phyloP scores from a whole-genome alignment of 2,797 vertebrate species.

The Poeciliopsis gracilis region DNA sequence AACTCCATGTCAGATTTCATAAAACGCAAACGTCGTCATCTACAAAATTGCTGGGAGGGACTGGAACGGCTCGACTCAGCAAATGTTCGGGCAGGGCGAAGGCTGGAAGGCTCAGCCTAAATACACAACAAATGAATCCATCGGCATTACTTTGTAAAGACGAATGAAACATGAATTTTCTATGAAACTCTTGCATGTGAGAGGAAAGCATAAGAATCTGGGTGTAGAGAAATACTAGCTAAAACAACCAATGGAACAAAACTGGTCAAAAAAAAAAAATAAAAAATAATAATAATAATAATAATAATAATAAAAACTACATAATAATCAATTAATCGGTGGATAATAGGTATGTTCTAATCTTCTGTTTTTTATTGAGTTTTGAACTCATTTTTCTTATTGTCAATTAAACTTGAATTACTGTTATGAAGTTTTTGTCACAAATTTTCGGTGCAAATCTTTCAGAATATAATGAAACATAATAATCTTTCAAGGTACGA shows the following conservation, averaged over 20 bases:
- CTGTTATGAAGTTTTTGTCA: too few relatives aligned
- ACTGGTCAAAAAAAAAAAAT: neutral
- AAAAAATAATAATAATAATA: too few relatives aligned
- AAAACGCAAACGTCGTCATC: slow-evolving; percentile 18
- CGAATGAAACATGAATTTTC: neutral
- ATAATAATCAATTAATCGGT: too few relatives aligned
- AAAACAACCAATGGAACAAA: neutral
- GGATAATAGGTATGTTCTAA: too few relatives aligned
- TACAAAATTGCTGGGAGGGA: slow-evolving; percentile 9
- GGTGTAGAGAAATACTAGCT: neutral
- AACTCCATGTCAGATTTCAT: slow-evolving; percentile 51
- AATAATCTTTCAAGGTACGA: neutral
- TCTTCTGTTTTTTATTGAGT: neutral
- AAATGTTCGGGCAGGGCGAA: slow-evolving; percentile 10
- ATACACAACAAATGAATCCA: neutral
- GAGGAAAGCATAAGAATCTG: neutral
- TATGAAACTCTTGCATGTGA: neutral
- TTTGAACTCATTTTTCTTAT: neutral
- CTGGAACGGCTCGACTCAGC: slow-evolving; percentile 42
- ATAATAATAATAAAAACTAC: too few relatives aligned
- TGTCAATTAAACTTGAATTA: neutral
- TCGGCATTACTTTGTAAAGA: neutral
- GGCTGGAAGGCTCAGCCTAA: neutral
- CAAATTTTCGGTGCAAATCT: neutral
- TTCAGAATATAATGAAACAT: neutral